Evolutionary conservation across 2,113 vertebrate genomes (phyloP).

Genomic region (Nicator chloris): DNA sequence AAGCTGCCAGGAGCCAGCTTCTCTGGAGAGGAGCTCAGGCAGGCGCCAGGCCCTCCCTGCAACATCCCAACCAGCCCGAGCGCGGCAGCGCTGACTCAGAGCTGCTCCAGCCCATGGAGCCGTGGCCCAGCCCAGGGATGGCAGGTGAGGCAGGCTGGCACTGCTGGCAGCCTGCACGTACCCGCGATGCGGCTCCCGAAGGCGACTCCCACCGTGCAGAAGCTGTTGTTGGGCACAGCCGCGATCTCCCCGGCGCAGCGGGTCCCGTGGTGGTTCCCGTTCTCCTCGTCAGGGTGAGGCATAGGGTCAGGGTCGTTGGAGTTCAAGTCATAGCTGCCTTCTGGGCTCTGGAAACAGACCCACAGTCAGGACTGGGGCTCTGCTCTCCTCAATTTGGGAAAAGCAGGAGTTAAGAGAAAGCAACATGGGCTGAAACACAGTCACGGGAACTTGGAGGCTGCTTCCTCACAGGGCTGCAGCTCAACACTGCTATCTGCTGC

Average conservation of each 20-base stretch:
- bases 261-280: conserved; percentile 94
- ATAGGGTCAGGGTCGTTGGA: conserved; percentile 96
- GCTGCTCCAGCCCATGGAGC: fast-evolving
- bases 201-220: conserved; percentile 93
- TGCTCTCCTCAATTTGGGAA: neutral
- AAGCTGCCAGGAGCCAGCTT: neutral
- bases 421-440: fast-evolving
- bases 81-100: neutral
- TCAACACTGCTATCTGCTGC: neutral
- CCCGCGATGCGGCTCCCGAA: conserved; percentile 93
- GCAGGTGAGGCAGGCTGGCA: fast-evolving
- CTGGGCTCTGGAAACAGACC: conserved; percentile 80
- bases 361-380: fast-evolving
- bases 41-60: neutral
- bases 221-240: conserved; percentile 92
- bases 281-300: conserved; percentile 87
- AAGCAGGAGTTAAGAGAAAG: neutral
- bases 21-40: neutral
- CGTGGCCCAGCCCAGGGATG: neutral
- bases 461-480: neutral
- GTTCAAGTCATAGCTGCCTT: conserved; percentile 96
- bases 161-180: neutral
- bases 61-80: neutral
- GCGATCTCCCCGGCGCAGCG: conserved; percentile 95
- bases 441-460: fast-evolving